Evolutionary conservation across 2,113 vertebrate genomes (phyloP).

Genomic region (Channa argus): DNA sequence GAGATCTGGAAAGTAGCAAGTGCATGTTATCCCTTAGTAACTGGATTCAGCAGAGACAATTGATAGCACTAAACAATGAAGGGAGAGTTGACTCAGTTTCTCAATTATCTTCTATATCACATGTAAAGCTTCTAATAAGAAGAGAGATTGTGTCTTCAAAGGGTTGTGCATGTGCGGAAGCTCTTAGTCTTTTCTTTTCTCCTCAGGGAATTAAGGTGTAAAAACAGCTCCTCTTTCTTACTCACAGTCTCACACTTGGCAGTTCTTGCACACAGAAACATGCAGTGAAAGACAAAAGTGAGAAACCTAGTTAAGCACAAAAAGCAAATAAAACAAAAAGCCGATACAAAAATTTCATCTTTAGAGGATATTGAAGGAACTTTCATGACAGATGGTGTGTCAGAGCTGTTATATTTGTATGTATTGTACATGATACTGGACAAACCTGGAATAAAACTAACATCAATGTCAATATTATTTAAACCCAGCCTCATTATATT

Average conservation of each 20-base stretch:
- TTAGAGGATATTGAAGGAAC: no score
- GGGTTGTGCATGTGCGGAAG: background rate
- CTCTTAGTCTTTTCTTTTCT: background rate
- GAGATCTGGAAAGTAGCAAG: background rate
- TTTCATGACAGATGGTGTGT: no score
- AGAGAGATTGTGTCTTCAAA: background rate
- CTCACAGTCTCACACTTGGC: slow-evolving; percentile 52
- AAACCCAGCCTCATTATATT: background rate
- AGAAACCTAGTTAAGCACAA: slow-evolving; percentile 27
- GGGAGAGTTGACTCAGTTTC: background rate
- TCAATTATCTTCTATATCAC: background rate
- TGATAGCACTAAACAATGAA: background rate
- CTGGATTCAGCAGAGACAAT: background rate
- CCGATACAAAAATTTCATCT: no score
- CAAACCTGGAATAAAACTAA: background rate
- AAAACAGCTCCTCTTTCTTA: slow-evolving; percentile 37
- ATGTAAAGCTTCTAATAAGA: background rate
- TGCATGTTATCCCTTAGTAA: background rate
- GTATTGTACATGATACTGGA: background rate
- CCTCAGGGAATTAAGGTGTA: slow-evolving; percentile 17
- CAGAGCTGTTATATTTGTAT: background rate
- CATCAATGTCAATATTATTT: background rate
- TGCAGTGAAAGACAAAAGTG: slow-evolving; percentile 33
- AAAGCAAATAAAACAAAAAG: no score
- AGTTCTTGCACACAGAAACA: slow-evolving; percentile 29